Evolutionary conservation across 2,797 vertebrate species (phyloP).

Genomic region (Labeo calbasu): DNA sequence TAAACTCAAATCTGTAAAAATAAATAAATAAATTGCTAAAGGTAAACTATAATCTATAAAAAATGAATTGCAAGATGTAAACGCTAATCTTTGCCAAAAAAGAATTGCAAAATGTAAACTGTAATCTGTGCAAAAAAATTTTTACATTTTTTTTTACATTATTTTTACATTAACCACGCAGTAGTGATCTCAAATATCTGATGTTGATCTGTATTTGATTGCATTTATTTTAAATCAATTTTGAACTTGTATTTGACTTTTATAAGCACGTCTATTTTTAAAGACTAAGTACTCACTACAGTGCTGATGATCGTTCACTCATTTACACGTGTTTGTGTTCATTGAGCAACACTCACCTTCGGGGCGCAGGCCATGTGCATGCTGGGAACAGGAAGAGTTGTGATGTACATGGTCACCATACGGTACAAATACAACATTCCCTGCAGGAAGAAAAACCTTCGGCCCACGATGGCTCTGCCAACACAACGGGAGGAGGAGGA

Average conservation of each 20-base stretch:
- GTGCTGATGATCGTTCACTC: background rate
- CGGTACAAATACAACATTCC: constrained; percentile 95
- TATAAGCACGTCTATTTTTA: background rate
- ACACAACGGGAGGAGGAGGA: background rate
- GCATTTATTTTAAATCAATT: too few relatives aligned
- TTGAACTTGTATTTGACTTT: background rate
- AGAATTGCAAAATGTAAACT: too few relatives aligned
- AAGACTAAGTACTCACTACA: background rate
- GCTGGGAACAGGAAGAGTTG: constrained; percentile 93
- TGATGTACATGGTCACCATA: constrained; percentile 95
- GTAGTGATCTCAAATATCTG: too few relatives aligned
- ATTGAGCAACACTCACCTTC: constrained; percentile 77
- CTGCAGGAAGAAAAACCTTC: constrained; percentile 94
- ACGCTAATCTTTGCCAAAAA: too few relatives aligned
- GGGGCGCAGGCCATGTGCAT: constrained; percentile 94
- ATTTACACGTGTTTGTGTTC: background rate
- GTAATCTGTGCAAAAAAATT: too few relatives aligned
- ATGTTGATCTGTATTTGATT: too few relatives aligned
- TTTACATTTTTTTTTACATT: too few relatives aligned
- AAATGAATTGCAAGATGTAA: too few relatives aligned
- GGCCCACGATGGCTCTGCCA: constrained; percentile 87
- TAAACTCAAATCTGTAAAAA: too few relatives aligned
- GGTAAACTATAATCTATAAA: too few relatives aligned
- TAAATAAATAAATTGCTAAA: too few relatives aligned
- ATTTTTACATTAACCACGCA: too few relatives aligned